Base-by-base conservation (phyloP, 2,888 invertebrate genomes). In the Phania funesta region DNA sequence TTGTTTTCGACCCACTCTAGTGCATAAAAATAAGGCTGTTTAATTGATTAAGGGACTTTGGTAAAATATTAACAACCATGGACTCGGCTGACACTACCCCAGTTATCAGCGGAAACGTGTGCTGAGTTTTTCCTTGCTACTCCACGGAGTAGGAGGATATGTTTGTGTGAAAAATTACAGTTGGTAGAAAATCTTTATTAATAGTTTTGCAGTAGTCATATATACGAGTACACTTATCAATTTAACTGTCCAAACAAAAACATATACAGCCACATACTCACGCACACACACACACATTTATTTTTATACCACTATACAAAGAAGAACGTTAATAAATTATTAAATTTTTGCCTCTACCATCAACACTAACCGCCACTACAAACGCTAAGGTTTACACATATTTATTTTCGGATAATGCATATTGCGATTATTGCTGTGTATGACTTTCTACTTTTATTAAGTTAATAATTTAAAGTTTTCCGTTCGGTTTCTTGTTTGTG, bases 151-250 rank as follows among this genome's bases (percentile, higher is more conserved):
- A n/a, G 7, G 9, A 20, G 3, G 5, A 13, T 44, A 16, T 26
- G 8, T 41, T 8, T 44, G n/a, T 44, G 20, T 29, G n/a, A 11
- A 22, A 29, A 44, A 13, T 13, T 20, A 44, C 38, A 20, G 22
- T 29, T 41, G 11, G 44, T 1, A 56, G 46, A 67, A 52, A 41
- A 32, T 16, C 2, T 48, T 76, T 52, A 68, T 68, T 68, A 76
- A 76, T 76, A 62, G 52, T 68, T 64, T 56, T 54, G 70, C 70
- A 70, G 70, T 64, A 56, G 70, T 64, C 77, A 11, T 68, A 70
- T 44, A 52, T 38, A 58, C 8, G n/a, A n/a, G n/a, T n/a, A 56
- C 29, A 60, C 41, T 35, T 16, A 62, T 44, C n/a, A 50, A 60
- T 24, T 38, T 32, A 1, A 24, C 11, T 24, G 20, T 41, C 4